Evolutionary conservation across 2,113 vertebrate species (phyloP), one percentile per base, ranked within the genome.

Genomic region (Petaurus breviceps): DNA sequence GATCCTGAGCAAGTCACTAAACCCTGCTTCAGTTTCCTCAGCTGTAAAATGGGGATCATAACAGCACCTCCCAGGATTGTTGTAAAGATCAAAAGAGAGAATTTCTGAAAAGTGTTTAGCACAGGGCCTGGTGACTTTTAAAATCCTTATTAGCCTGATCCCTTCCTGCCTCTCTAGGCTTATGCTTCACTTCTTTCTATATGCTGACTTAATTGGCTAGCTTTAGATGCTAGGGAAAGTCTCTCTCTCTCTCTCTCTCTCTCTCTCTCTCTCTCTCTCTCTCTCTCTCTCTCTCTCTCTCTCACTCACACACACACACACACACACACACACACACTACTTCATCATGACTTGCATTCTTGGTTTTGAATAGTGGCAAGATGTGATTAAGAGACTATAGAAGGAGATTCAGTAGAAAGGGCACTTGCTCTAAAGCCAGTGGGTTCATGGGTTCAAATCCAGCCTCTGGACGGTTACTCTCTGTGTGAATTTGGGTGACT

Each of bases 401-500:
- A 68, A 68, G 31, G 61, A n/a, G 31, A 68, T 68, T 16, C 11
- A 16, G 11, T 68, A 0, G 55, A 61, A 61, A 31, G 55, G 26
- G 28, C 61, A 68, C 12, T 68, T 14, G 12, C 12, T 37, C 11
- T 22, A 49, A 51, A 28, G 2, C 55, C 94, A 16, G 3, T 28
- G 84, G 93, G 91, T 8, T 46, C 22, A 28, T 90, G 94, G 57
- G 50, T 51, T 51, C 19, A 43, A 28, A 47, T 12, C 43, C 23
- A 43, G 46, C 16, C 16, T 0, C 0, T 26, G 25, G 25, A 11
- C 23, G 5, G 37, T 25, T 0, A 0, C 2, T 24, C 53, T 2
- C 26, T 26, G 8, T 16, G 0, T 1, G 10, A 77, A 91, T 90
- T 90, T 9, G 0, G 25, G 46, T 61, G 46, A 51, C 3, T 12